Base-by-base conservation (phyloP, 2,113 vertebrate species). In the Apteryx owenii region DNA sequence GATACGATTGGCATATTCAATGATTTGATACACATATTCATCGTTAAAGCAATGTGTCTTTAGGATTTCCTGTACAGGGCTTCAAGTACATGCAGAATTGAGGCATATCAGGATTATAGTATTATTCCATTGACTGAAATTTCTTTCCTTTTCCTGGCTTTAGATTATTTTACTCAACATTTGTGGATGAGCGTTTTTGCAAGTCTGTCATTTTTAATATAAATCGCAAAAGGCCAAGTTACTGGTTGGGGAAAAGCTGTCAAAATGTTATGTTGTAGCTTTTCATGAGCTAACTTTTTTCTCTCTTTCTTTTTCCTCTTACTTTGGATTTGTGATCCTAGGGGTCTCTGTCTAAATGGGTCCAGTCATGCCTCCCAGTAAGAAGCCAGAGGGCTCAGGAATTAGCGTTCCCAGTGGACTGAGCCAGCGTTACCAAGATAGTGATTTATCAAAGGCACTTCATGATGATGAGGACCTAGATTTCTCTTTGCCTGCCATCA, bases 351-450 rank as follows among this genome's bases (percentile, higher is more conserved):
- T 98, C 98, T 99, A 99, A 98, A 99, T 99, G 99, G 99, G 99
- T 99, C 99, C 99, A 98, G 99, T 99, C 98, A 99, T 99, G 99
- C 99, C 99, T 98, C 99, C 99, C 98, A 99, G 99, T 98, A 99
- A 99, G 99, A 99, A 99, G 98, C 99, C 99, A 82, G 99, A 99
- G 98, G 99, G 99, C 98, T 99, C 99, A 96, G 99, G 99, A 98
- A 98, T 99, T 97, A 99, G 99, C 6, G 98, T 99, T 95, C 99
- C 99, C 81, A 99, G 99, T 40, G 99, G 99, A 92, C 97, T 99
- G 98, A 99, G 98, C 98, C 99, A 98, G 33, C 98, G 98, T 88
- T 99, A 99, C 97, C 98, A 98, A 94, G 98, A 98, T 90, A 97
- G 98, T 2, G n/a, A 98, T 96, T 56, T 99, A 98, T 93, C 98